phyloP scores from a whole-genome alignment of 1,140 invertebrate species.

The Melitaea cinxia region DNA sequence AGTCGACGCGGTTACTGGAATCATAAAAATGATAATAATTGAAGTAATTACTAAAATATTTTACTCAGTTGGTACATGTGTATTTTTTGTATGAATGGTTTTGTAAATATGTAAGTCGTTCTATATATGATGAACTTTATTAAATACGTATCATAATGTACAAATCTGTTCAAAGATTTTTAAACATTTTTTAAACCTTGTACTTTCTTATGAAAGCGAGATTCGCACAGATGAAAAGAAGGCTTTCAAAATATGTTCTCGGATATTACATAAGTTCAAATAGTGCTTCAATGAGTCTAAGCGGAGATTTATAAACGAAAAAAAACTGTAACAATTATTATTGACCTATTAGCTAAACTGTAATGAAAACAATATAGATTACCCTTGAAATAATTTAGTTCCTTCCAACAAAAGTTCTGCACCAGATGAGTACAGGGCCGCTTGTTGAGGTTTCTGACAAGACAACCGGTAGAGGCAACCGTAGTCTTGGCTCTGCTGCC shows the following conservation, averaged over 20 bases:
- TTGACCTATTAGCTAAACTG: neutral
- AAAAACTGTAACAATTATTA: neutral
- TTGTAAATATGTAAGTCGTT: no score
- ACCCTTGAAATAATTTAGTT: conserved; percentile 87
- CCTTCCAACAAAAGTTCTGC: conserved; percentile 88
- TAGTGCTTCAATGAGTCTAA: no score
- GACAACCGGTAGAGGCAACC: conserved; percentile 89
- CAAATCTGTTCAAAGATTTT: no score
- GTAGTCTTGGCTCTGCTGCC: conserved; percentile 84
- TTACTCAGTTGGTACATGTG: neutral
- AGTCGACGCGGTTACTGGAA: conserved; percentile 58
- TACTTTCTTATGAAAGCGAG: no score
- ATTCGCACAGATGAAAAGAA: no score
- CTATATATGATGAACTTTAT: no score
- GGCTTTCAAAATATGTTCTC: no score
- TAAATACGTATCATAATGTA: no score
- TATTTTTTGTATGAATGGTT: neutral
- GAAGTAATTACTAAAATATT: neutral
- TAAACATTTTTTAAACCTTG: no score
- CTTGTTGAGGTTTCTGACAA: conserved; percentile 87
- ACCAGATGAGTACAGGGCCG: conserved; percentile 87
- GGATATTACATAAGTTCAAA: no score
- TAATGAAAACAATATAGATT: neutral
- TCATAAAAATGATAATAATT: conserved; percentile 22
- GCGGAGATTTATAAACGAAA: no score